Evolutionary conservation across 2,113 vertebrate genomes (phyloP).

Genomic region (Phyllostomus discolor): DNA sequence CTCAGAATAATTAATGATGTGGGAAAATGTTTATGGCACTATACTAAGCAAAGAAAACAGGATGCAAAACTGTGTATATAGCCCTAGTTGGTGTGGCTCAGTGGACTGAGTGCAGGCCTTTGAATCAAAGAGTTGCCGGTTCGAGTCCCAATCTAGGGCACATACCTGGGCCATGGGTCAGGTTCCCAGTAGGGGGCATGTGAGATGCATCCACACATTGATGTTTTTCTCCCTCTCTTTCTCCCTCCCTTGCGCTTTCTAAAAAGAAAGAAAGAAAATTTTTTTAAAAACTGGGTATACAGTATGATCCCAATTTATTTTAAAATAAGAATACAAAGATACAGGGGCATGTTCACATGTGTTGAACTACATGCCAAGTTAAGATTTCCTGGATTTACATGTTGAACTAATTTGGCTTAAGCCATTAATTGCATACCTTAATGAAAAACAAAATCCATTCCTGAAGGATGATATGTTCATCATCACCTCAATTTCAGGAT

Average conservation of each 20-base stretch:
- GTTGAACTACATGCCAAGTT: neutral
- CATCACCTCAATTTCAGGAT: neutral
- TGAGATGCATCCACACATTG: too few species aligned
- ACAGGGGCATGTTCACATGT: neutral
- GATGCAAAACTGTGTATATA: neutral
- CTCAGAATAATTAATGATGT: conserved; percentile 23
- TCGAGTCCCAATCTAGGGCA: too few species aligned
- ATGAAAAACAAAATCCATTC: neutral
- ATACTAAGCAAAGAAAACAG: neutral
- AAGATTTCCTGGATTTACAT: neutral
- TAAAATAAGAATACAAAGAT: conserved; percentile 17
- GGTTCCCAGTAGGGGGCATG: too few species aligned
- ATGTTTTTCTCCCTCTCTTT: too few species aligned
- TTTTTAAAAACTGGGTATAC: neutral
- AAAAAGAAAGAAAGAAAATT: too few species aligned
- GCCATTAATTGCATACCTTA: neutral
- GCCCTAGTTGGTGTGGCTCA: too few species aligned
- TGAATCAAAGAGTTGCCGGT: too few species aligned
- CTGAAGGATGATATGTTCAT: neutral
- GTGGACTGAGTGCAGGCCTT: too few species aligned
- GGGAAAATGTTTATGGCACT: neutral
- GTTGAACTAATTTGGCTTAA: neutral
- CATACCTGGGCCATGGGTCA: too few species aligned
- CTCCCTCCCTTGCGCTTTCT: too few species aligned
- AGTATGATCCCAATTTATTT: neutral